Percentiles rank a stretch among this genome's conserved stretches.
Conservation (phyloP, 2,113 vertebrate species). For the Haemorhous mexicanus region DNA sequence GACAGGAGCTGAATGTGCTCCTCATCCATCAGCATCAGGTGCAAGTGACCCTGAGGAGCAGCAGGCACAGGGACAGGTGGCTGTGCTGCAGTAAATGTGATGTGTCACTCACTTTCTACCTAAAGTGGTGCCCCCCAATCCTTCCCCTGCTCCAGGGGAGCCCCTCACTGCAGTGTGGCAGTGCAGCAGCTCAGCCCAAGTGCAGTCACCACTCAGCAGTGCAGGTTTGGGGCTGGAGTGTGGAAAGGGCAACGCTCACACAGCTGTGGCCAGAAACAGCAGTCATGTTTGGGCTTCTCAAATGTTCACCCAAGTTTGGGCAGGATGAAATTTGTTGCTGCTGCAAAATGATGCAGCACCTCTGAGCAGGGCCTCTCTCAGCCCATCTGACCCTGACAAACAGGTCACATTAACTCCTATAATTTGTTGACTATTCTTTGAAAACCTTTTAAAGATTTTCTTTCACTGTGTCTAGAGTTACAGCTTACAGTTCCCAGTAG, state of each 20-base stretch:
- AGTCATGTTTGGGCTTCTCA: background rate
- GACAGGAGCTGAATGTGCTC: background rate
- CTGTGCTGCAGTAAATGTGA: background rate
- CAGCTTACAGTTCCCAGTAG: background rate
- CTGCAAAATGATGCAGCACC: background rate
- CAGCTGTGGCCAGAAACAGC: background rate
- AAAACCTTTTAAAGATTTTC: background rate
- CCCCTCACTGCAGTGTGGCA: accelerated
- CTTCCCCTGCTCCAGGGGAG: background rate
- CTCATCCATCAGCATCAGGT: background rate
- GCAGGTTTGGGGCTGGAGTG: accelerated
- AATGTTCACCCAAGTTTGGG: too few relatives aligned
- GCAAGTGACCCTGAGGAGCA: background rate
- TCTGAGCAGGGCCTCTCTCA: background rate
- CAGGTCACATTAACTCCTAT: background rate
- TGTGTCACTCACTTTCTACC: background rate
- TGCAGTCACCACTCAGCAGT: background rate
- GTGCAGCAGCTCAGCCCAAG: background rate
- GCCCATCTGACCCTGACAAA: background rate
- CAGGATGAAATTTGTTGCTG: background rate
- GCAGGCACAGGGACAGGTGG: background rate
- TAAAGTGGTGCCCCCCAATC: accelerated
- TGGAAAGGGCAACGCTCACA: accelerated
- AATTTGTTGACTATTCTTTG: background rate
- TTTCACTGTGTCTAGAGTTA: background rate